Base-by-base conservation (phyloP, 92 coral and sea anemone genomes). In the Actinernus sp. region DNA sequence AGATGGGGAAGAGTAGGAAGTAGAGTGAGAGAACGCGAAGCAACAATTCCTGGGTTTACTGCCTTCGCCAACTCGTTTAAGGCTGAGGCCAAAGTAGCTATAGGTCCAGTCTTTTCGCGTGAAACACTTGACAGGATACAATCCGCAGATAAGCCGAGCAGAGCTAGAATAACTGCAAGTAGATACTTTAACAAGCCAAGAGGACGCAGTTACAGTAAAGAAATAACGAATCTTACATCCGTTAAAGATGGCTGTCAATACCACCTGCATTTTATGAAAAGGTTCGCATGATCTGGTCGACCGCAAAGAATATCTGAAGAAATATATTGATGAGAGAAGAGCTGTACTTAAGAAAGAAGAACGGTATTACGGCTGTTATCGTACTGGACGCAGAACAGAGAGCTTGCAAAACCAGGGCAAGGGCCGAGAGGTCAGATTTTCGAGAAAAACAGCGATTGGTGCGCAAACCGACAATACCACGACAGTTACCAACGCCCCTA, bases 91-190 rank as follows among this genome's bases (percentile, higher is more conserved):
- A 65, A 66, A 21, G 69, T 81, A 14, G 81, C 87, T 1, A 72
- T 76, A 1, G 81, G 72, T 53, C 62, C 74, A 21, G 71, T 55
- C 13, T 81, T 81, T 25, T 81, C 81, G 18, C 56, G 81, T 40
- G 75, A 71, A 47, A 69, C 72, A 8, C 43, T 54, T 19, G 26
- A 62, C 60, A 50, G 55, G 43, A 8, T n/a, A n/a, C n/a, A n/a
- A n/a, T n/a, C n/a, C n/a, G n/a, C n/a, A n/a, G n/a, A n/a, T n/a
- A n/a, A n/a, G 4, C 9, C 38, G 19, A 55, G n/a, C n/a, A n/a
- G n/a, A n/a, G n/a, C n/a, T n/a, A 55, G 50, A 16, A 44, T n/a
- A 25, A 61, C 61, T 12, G 69, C 13, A 39, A 47, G 59, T 20
- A 71, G 34, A 33, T 17, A 32, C 10, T 11, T 39, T 31, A 13